Conservation (phyloP, 2,888 invertebrate genomes). For the Rhyacophila evoluta region DNA sequence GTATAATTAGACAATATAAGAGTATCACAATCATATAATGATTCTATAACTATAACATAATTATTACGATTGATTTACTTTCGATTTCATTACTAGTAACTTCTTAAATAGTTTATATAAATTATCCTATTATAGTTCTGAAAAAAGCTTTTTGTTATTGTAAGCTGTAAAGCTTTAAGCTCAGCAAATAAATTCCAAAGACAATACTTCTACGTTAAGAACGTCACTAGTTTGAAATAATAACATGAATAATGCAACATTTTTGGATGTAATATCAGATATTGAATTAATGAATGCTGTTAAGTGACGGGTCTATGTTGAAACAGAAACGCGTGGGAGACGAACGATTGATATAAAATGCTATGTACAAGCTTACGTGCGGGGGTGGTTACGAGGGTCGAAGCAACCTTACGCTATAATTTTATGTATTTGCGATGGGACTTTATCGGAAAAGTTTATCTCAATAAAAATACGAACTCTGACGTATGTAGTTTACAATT, state of each 20-base stretch:
- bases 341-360: neutral
- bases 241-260: slow-evolving; percentile 31
- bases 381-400: neutral
- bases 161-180: neutral
- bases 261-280: slow-evolving; percentile 26
- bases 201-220: too few species aligned
- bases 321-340: neutral
- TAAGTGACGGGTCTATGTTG: neutral
- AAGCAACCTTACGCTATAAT: neutral
- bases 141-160: neutral
- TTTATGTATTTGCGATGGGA: neutral
- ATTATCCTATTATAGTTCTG: too few species aligned
- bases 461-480: neutral
- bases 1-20: too few species aligned
- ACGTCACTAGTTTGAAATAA: neutral
- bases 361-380: neutral
- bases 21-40: too few species aligned
- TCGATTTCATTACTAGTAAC: too few species aligned
- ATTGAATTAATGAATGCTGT: slow-evolving; percentile 27
- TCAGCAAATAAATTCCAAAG: too few species aligned
- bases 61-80: too few species aligned
- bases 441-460: neutral
- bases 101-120: too few species aligned
- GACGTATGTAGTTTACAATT: neutral
- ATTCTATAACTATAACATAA: too few species aligned